phyloP scores from a whole-genome alignment of 2,888 invertebrate species.

The Paralinhomoeus sp. region DNA sequence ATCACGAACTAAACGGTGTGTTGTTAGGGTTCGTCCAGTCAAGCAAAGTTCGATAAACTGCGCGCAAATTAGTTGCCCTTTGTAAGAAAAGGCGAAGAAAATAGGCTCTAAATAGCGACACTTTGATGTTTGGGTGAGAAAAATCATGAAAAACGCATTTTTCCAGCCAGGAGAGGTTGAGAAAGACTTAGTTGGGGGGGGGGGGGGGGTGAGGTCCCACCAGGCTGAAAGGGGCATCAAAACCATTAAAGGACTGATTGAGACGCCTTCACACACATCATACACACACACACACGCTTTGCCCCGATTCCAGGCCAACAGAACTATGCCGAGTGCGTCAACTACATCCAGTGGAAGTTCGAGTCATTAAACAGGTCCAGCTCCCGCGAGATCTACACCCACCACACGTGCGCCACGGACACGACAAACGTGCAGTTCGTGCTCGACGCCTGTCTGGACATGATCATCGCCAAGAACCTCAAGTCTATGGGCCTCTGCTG shows the following conservation, averaged over 20 bases:
- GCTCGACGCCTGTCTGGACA: constrained; percentile 98
- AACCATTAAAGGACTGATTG: too few species aligned
- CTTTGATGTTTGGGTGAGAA: too few species aligned
- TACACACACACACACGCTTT: not conserved
- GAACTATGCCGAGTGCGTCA: constrained; percentile 25
- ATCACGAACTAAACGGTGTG: constrained; percentile 1
- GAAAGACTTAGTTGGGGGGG: too few species aligned
- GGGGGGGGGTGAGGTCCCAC: too few species aligned
- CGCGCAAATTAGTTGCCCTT: too few species aligned
- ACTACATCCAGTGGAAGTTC: constrained; percentile 26
- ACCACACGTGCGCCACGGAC: constrained; percentile 99
- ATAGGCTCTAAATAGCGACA: too few species aligned
- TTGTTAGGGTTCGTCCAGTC: not conserved
- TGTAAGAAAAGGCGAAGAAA: too few species aligned
- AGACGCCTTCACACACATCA: not conserved
- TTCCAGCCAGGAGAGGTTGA: too few species aligned
- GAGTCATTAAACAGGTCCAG: constrained; percentile 42
- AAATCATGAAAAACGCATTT: too few species aligned
- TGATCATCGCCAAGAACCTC: constrained; percentile 98
- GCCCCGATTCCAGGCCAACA: constrained; percentile 11
- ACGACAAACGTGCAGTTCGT: constrained; percentile 99
- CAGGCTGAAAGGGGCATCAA: too few species aligned
- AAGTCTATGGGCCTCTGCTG: constrained; percentile 73
- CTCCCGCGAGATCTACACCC: constrained; percentile 99
- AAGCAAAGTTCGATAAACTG: too few species aligned